A percentile compares a stretch with the other conserved stretches of the same genome.
phyloP scores from a whole-genome alignment of 2,888 invertebrate species.

The Gibbula magus region DNA sequence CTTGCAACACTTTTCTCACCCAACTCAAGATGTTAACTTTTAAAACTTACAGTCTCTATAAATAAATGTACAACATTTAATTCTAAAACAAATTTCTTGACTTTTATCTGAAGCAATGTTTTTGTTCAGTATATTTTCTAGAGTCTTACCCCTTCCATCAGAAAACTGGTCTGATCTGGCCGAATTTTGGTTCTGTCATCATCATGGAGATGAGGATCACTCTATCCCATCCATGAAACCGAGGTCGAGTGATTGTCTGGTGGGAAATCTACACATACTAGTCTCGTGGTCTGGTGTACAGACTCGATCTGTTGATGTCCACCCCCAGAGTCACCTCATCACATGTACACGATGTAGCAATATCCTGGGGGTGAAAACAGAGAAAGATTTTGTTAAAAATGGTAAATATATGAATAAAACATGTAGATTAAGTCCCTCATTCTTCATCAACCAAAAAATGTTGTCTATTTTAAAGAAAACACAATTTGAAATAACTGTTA shows the following conservation, averaged over 20 bases:
- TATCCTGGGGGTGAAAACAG: slow-evolving; percentile 47
- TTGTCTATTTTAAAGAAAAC: too few species aligned
- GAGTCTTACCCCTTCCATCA: slow-evolving; percentile 65
- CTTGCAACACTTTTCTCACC: background rate
- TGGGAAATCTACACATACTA: slow-evolving; percentile 60
- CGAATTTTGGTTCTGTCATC: slow-evolving; percentile 70
- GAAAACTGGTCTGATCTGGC: slow-evolving; percentile 67
- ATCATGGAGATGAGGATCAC: slow-evolving; percentile 43
- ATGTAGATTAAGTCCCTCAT: background rate
- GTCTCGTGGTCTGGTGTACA: slow-evolving; percentile 46
- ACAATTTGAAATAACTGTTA: too few species aligned
- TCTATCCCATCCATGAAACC: background rate
- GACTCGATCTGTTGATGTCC: slow-evolving; percentile 37
- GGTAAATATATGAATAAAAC: background rate
- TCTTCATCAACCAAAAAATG: background rate
- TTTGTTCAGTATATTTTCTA: slow-evolving; percentile 53
- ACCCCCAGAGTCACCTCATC: slow-evolving; percentile 38
- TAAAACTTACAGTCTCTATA: background rate
- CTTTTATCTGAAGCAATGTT: background rate
- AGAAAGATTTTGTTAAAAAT: background rate
- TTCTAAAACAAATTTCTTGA: too few species aligned
- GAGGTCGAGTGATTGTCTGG: slow-evolving; percentile 57
- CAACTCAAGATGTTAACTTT: background rate
- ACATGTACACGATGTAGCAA: slow-evolving; percentile 56
- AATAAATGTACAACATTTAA: background rate